Conservation (phyloP, 2,113 vertebrate species). For the Camelus dromedarius region DNA sequence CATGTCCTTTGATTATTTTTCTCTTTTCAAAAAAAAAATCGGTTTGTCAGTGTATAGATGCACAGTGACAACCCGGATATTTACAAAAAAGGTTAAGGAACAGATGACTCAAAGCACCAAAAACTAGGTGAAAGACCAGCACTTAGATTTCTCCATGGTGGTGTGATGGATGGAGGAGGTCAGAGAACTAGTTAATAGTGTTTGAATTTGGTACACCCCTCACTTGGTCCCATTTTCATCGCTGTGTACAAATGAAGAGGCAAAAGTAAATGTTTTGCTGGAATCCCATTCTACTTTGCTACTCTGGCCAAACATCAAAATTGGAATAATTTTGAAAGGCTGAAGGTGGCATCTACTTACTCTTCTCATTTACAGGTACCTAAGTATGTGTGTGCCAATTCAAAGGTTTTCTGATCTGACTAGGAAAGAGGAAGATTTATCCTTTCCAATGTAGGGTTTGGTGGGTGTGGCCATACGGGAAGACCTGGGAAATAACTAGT, state of each 20-base stretch:
- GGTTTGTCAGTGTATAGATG: not conserved
- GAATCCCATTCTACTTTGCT: not conserved
- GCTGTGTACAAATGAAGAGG: not conserved
- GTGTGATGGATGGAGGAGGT: not conserved
- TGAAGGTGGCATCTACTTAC: not conserved
- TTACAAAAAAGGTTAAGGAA: not conserved
- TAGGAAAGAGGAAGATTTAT: constrained; percentile 30
- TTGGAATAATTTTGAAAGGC: not conserved
- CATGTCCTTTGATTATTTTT: not conserved
- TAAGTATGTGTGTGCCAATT: not conserved
- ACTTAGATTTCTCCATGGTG: not conserved
- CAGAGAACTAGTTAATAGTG: not conserved
- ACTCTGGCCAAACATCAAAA: constrained; percentile 12
- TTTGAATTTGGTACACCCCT: not conserved
- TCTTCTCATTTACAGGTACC: constrained; percentile 39
- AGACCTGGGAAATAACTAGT: constrained; percentile 70
- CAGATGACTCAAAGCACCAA: not conserved
- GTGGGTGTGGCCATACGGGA: constrained; percentile 62
- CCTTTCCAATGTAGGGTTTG: constrained; percentile 60
- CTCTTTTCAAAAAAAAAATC: not conserved
- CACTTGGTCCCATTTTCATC: not conserved
- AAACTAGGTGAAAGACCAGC: not conserved
- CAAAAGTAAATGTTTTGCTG: not conserved
- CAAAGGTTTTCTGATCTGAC: constrained; percentile 33
- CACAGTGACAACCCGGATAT: not conserved